Conservation (phyloP, 2,113 vertebrate species). For the Emydura subglobosa region DNA sequence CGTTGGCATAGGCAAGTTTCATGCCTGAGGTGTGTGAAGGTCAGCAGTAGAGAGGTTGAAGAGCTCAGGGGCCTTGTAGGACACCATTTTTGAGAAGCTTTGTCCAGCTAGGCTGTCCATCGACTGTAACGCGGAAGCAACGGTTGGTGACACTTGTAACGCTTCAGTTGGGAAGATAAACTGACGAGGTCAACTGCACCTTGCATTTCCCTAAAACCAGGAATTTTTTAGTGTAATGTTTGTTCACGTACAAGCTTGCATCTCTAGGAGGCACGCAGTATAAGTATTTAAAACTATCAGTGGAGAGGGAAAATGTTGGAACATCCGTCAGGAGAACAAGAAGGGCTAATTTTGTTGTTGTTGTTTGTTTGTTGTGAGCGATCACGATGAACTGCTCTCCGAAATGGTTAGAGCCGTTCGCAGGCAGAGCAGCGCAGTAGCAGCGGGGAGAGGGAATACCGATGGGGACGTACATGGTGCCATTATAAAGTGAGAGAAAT, state of each 20-base stretch:
- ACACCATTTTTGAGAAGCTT: too few relatives aligned
- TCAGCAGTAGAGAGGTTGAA: too few relatives aligned
- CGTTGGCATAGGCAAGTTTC: too few relatives aligned
- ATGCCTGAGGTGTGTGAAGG: too few relatives aligned
- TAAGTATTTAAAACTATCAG: conserved; percentile 71
- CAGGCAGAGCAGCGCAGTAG: conserved; percentile 33
- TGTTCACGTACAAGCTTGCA: conserved; percentile 43
- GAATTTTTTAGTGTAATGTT: not conserved
- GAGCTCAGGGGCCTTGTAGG: too few relatives aligned
- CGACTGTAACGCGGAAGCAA: too few relatives aligned
- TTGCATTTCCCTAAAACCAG: not conserved
- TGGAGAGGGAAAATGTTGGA: conserved; percentile 65
- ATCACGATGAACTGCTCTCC: conserved; percentile 54
- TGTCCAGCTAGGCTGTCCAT: too few relatives aligned
- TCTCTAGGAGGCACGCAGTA: conserved; percentile 31
- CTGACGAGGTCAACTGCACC: conserved; percentile 9
- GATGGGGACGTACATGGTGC: conserved; percentile 41
- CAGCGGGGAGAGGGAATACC: conserved; percentile 56
- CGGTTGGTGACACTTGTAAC: too few relatives aligned
- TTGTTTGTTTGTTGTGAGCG: not conserved
- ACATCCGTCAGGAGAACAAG: conserved; percentile 60
- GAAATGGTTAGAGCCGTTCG: conserved; percentile 64
- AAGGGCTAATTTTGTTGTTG: conserved; percentile 41
- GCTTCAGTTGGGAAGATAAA: not conserved
- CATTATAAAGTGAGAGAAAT: conserved; percentile 65